Evolutionary conservation across 2,113 vertebrate species (phyloP), one percentile per base, ranked within the genome.

Genomic region (Hiodon alosoides): DNA sequence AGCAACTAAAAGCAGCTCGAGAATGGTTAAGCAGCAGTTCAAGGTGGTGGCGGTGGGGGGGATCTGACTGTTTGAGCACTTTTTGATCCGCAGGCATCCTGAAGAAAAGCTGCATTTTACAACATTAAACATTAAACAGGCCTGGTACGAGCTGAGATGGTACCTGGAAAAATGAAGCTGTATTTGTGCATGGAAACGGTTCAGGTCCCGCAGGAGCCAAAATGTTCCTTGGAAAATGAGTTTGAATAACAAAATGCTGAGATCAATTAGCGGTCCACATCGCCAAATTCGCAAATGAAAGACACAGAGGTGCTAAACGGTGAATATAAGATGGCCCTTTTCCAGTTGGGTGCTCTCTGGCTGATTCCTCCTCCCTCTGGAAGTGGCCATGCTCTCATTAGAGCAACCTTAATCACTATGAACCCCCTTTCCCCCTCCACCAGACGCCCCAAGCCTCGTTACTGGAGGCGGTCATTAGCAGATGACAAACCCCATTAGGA

Each of bases 401-500:
- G 80, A 52, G 77, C 52, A 74, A 77, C 68, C 68, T 59, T 80
- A 85, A 83, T 82, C 78, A 81, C 81, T 83, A 83, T 76, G 76
- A 78, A 83, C 79, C 79, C 73, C 64, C 31, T 64, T 74, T 79
- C 76, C 31, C 69, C 53, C 68, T 74, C 70, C 64, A 10, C 53
- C 50, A 72, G 66, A 57, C 61, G 14, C 60, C n/a, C 66, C 46
- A 8, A 72, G 76, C 74, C 58, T 75, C 61, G 74, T 71, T 52
- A 74, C 81, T 78, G 77, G 67, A 77, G 75, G 76, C 79, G 62
- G 74, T 82, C 84, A 85, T 85, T 85, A 85, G 78, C 79, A 82
- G 82, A 83, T 83, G 84, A 83, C 80, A 83, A 79, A 85, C 72
- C 75, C 71, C 81, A 83, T 85, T 85, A 85, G 71, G 51, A 70